phyloP scores from a whole-genome alignment of 2,113 vertebrate species.

The Calcarius ornatus region DNA sequence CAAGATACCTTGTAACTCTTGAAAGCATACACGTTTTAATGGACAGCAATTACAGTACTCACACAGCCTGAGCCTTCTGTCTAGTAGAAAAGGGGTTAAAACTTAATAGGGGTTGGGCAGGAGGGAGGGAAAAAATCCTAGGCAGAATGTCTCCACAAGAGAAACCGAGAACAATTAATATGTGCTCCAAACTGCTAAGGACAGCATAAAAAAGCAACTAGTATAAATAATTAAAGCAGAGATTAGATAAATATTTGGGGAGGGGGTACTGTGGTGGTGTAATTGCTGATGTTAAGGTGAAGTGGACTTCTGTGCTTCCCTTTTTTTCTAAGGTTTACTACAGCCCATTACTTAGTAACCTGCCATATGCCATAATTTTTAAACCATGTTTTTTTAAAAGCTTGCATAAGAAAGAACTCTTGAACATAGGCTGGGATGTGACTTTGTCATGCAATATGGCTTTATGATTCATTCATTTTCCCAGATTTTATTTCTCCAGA shows the following conservation, averaged over 20 bases:
- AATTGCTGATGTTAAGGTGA: not conserved
- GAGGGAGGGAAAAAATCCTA: not conserved
- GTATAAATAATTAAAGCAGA: slow-evolving; percentile 51
- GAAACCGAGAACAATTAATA: not conserved
- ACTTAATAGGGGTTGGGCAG: not conserved
- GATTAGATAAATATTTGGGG: slow-evolving; percentile 35
- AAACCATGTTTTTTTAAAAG: not conserved
- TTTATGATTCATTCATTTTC: slow-evolving; percentile 31
- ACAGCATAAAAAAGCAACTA: slow-evolving; percentile 7
- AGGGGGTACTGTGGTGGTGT: not conserved
- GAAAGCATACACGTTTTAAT: not conserved
- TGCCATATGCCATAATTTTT: not conserved
- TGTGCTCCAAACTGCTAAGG: slow-evolving; percentile 6
- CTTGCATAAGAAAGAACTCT: not conserved
- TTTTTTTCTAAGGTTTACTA: not conserved
- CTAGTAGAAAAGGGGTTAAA: slow-evolving; percentile 19
- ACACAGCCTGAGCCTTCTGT: not conserved
- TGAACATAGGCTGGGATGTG: not conserved
- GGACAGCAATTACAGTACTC: not conserved
- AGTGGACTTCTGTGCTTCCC: not conserved
- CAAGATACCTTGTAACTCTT: not conserved
- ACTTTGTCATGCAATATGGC: not conserved
- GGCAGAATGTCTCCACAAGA: not conserved
- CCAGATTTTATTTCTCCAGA: slow-evolving; percentile 21
- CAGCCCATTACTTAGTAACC: not conserved